Evolutionary conservation across 2,113 vertebrate genomes (phyloP).

Genomic region (Syngnathoides biaculeatus): DNA sequence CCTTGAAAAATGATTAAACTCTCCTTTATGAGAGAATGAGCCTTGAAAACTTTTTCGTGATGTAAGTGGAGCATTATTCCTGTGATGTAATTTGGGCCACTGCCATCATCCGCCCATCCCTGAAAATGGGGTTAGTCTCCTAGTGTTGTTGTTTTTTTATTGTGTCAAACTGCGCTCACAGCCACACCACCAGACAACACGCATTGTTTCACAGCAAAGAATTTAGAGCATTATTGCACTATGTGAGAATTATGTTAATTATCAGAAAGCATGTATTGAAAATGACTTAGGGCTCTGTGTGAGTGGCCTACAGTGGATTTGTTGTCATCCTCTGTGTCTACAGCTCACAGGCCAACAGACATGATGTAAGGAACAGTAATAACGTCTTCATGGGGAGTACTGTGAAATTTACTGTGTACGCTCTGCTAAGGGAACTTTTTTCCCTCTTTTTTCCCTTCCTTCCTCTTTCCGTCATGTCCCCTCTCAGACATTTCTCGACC

Average conservation of each 20-base stretch:
- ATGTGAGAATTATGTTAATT: conserved; percentile 69
- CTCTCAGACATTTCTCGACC: conserved; percentile 16
- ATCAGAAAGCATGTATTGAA: conserved; percentile 50
- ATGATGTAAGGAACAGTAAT: conserved; percentile 74
- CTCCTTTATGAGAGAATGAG: conserved; percentile 34
- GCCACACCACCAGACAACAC: conserved; percentile 61
- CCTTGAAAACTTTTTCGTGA: conserved; percentile 53
- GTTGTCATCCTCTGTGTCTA: conserved; percentile 60
- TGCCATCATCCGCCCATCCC: conserved; percentile 46
- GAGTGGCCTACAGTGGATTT: conserved; percentile 64
- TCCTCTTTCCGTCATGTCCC: conserved; percentile 31
- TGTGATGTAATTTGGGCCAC: conserved; percentile 66
- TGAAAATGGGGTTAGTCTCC: conserved; percentile 52
- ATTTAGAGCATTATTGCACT: conserved; percentile 56
- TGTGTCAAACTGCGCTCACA: conserved; percentile 46
- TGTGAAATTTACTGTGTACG: conserved; percentile 48
- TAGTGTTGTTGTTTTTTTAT: conserved; percentile 60
- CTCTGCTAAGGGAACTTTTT: conserved; percentile 41
- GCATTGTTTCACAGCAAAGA: conserved; percentile 56
- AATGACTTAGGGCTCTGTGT: conserved; percentile 48
- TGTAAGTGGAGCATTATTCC: conserved; percentile 53
- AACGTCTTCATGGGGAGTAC: conserved; percentile 44
- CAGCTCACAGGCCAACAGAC: conserved; percentile 66
- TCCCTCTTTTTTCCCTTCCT: conserved; percentile 9
- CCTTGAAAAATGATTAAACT: conserved; percentile 35